Evolutionary conservation across 2,888 invertebrate genomes (phyloP), one percentile per base, ranked within the genome.

Genomic region (Cacoxenus indagator): DNA sequence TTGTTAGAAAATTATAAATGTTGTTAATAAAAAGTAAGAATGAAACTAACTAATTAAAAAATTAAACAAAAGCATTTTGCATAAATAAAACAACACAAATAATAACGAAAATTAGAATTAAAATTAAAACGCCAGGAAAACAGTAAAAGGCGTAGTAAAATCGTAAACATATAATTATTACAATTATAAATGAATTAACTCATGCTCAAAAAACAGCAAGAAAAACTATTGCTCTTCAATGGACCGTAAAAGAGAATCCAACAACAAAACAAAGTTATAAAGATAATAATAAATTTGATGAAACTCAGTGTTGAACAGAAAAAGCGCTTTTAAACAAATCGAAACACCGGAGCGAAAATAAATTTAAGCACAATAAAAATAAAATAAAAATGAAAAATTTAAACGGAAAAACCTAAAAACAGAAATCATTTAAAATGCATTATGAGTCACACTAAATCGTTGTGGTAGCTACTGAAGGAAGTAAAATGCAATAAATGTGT

Each of bases 401-500:
- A 66, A 70, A 76, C 76, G 74, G 48, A 37, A 59, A 72, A 73
- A 71, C 71, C 75, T 67, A 74, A 69, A 37, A 71, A 67, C 72
- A 68, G 68, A 66, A 70, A 67, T 67, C 48, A 71, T 72, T 70
- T 66, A 73, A 72, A 68, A 65, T 61, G 72, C 70, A 69, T 69
- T 69, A 73, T 73, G 48, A 26, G 27, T 27, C 64, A 64, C 24
- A 45, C 73, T 75, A 78, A 79, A 78, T 86, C 85, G 86, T 86
- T 85, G 86, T 86, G 86, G 87, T 85, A 86, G 85, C 82, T 81
- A 84, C 81, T 78, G 78, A 78, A 73, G 76, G 71, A 76, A 81
- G 79, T 77, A 76, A 79, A 82, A 85, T 87, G 87, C 87, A 87
- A 86, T 86, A 86, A 86, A 86, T 86, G 86, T 54, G 54, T 86